These are phyloP conservation scores for Sebastes iracundus DNA, from an alignment of 2,797 vertebrate species.

Conservation along the genomic window DNA sequence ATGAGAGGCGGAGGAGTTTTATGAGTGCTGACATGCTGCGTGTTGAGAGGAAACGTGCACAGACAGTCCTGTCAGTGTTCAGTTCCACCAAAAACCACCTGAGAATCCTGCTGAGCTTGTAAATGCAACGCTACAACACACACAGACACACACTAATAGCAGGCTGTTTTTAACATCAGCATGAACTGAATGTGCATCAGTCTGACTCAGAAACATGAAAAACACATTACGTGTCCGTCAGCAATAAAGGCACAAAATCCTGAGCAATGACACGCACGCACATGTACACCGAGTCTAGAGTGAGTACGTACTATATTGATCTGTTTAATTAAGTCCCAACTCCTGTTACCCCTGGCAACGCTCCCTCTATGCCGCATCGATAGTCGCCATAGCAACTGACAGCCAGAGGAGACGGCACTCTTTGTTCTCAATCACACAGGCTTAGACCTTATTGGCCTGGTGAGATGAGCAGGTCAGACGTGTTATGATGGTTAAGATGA, in stretches of 20 bases:
- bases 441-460: constrained; percentile 11
- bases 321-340: constrained; percentile 74
- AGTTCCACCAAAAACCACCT: constrained; percentile 33
- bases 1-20: constrained; percentile 2
- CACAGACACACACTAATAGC: background rate
- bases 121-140: background rate
- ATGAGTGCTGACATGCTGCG: constrained; percentile 45
- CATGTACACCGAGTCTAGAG: constrained; percentile 1
- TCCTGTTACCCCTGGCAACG: constrained; percentile 81
- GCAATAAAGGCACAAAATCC: background rate
- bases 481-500: background rate
- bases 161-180: background rate
- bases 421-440: constrained; percentile 52
- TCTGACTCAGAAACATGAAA: background rate
- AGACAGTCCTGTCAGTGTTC: constrained; percentile 35
- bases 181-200: background rate
- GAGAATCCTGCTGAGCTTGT: constrained; percentile 36
- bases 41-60: constrained; percentile 37
- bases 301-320: constrained; percentile 59
- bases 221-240: background rate
- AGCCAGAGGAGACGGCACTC: constrained; percentile 49
- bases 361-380: constrained; percentile 73
- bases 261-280: background rate
- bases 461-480: constrained; percentile 16
- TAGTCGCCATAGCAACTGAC: constrained; percentile 82